Percentiles rank a stretch among this genome's conserved stretches.
Evolutionary conservation across 2,888 invertebrate genomes (phyloP).

Genomic region (Zaprionus bogoriensis): DNA sequence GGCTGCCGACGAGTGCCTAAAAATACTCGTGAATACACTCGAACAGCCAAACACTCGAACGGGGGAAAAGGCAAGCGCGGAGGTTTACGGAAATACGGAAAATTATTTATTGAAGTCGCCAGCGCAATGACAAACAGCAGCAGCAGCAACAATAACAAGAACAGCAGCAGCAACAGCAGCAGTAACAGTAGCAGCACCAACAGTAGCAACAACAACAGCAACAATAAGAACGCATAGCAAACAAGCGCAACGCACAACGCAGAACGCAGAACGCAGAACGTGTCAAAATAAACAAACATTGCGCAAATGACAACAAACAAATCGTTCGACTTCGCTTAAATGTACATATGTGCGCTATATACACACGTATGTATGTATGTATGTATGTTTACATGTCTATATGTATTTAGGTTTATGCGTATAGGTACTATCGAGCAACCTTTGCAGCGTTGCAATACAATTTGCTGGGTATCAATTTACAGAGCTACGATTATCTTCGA

Average conservation of each 20-base stretch:
- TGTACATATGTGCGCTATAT: not conserved
- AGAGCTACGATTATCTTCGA: too few species aligned
- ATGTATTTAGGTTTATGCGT: not conserved
- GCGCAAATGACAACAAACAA: conserved; percentile 48
- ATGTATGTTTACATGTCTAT: not conserved
- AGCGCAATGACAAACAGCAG: conserved; percentile 24
- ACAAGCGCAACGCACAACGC: conserved; percentile 1
- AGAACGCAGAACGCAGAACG: conserved; percentile 29
- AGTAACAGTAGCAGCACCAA: conserved; percentile 16
- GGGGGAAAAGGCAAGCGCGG: conserved; percentile 26
- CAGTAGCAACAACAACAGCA: conserved; percentile 7
- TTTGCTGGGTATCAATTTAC: too few species aligned
- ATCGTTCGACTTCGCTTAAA: conserved; percentile 31
- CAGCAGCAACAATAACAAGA: not conserved
- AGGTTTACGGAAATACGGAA: conserved; percentile 42
- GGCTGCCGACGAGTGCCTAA: conserved; percentile 35
- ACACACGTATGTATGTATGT: not conserved
- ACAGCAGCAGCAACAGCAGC: not conserved
- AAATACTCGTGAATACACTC: conserved; percentile 33
- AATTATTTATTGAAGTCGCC: conserved; percentile 53
- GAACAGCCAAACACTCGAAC: conserved; percentile 8
- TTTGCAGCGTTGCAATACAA: too few species aligned
- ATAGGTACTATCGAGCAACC: too few species aligned
- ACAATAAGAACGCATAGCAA: conserved; percentile 5
- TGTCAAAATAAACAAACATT: conserved; percentile 71